Percentiles rank a stretch among this genome's conserved stretches.
These are phyloP conservation scores for Xenotilapia leptura DNA, from an alignment of 2,113 vertebrate genomes.

Conservation along the genomic window DNA sequence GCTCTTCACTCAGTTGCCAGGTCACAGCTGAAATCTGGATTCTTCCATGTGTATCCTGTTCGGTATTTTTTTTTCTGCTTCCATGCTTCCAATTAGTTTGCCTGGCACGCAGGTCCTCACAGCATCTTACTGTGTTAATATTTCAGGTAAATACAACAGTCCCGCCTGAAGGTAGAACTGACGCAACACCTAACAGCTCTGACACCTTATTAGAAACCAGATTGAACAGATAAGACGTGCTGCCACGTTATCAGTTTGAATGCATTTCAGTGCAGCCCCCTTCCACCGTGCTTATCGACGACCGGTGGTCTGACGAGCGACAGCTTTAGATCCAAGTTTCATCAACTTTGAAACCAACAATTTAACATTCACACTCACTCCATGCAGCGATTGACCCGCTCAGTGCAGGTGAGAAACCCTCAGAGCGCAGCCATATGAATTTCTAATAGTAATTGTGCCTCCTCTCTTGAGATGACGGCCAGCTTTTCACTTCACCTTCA, in stretches of 20 bases:
- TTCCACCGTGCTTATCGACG: neutral
- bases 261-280: neutral
- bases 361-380: neutral
- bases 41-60: neutral
- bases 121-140: neutral
- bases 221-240: neutral
- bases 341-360: neutral
- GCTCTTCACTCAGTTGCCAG: neutral
- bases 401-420: neutral
- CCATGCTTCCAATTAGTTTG: neutral
- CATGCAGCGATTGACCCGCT: neutral
- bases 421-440: neutral
- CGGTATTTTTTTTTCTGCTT: neutral
- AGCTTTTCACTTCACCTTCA: neutral
- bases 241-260: neutral
- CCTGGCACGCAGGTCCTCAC: neutral
- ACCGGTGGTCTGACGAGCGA: neutral
- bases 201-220: neutral
- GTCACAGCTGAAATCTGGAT: neutral
- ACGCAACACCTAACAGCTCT: neutral
- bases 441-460: neutral
- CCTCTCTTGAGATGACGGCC: neutral
- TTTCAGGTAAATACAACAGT: neutral
- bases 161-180: neutral
- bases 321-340: neutral